Conservation (phyloP, 1,140 invertebrate species). For the Riptortus pedestris region DNA sequence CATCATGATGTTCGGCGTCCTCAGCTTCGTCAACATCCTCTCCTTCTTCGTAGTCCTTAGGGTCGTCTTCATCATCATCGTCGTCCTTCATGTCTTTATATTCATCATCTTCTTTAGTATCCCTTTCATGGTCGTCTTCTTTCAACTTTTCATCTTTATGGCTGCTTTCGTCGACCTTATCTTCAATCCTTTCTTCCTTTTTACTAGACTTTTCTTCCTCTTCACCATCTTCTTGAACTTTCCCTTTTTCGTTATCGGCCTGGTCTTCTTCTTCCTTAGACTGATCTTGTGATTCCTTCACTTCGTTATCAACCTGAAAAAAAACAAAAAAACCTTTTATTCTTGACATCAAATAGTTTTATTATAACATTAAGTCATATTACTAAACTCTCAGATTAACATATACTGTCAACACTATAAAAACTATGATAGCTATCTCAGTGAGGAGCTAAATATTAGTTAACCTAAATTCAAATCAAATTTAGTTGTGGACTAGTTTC, state of each 20-base stretch:
- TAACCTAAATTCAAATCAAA: too few relatives aligned
- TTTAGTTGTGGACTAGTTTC: neutral
- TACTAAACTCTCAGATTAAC: too few relatives aligned
- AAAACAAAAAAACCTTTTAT: too few relatives aligned
- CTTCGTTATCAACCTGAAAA: too few relatives aligned
- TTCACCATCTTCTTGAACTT: constrained; percentile 35
- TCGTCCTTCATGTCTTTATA: constrained; percentile 29
- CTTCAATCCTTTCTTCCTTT: constrained; percentile 26
- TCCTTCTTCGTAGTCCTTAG: constrained; percentile 27
- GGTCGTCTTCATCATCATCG: constrained; percentile 30
- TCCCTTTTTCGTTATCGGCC: constrained; percentile 37
- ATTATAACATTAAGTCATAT: too few relatives aligned
- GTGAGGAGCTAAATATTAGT: too few relatives aligned
- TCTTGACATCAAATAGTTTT: too few relatives aligned
- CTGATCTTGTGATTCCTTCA: constrained; percentile 35
- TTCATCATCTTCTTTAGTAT: constrained; percentile 37
- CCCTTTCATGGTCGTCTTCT: constrained; percentile 31
- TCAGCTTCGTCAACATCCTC: constrained; percentile 26
- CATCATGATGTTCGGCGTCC: too few relatives aligned
- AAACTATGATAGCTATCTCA: too few relatives aligned
- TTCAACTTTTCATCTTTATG: constrained; percentile 25
- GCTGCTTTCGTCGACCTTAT: constrained; percentile 26
- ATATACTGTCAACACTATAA: too few relatives aligned
- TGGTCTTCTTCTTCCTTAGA: constrained; percentile 35
- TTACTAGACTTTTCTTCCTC: constrained; percentile 37